These are phyloP conservation scores for Ptilodon capucinus DNA, from an alignment of 2,888 invertebrate genomes.

Conservation along the genomic window DNA sequence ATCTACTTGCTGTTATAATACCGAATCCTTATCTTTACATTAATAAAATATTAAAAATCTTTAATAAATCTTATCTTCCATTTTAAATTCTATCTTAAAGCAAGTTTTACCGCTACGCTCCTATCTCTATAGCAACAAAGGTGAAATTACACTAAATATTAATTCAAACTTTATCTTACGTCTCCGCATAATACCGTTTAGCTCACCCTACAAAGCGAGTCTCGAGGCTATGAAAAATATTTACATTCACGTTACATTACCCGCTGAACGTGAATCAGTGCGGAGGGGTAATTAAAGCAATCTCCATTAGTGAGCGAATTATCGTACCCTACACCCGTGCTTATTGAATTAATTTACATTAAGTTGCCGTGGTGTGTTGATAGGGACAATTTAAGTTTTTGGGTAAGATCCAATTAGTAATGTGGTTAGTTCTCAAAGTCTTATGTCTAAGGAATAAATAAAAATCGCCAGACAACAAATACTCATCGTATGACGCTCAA, in stretches of 20 bases:
- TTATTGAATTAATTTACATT: not conserved
- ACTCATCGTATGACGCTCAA: too few species aligned
- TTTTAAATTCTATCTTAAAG: too few species aligned
- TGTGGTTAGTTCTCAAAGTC: too few species aligned
- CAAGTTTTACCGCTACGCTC: not conserved
- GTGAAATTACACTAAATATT: not conserved
- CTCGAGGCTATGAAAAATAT: not conserved
- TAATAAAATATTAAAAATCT: too few species aligned
- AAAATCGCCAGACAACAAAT: too few species aligned
- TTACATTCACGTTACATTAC: not conserved
- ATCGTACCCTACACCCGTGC: not conserved
- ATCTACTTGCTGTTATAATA: too few species aligned
- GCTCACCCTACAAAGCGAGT: not conserved
- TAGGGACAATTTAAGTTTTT: too few species aligned
- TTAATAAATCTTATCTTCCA: too few species aligned
- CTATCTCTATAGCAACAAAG: not conserved
- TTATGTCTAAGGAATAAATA: too few species aligned
- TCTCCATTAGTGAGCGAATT: not conserved
- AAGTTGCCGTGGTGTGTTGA: not conserved
- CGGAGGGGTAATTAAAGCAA: not conserved
- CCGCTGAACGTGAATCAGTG: not conserved
- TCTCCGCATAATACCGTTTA: not conserved
- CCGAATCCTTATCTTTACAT: too few species aligned
- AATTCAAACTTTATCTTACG: not conserved
- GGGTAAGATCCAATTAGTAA: too few species aligned